Evolutionary conservation across 2,113 vertebrate genomes (phyloP).

Genomic region (Tachycineta bicolor): DNA sequence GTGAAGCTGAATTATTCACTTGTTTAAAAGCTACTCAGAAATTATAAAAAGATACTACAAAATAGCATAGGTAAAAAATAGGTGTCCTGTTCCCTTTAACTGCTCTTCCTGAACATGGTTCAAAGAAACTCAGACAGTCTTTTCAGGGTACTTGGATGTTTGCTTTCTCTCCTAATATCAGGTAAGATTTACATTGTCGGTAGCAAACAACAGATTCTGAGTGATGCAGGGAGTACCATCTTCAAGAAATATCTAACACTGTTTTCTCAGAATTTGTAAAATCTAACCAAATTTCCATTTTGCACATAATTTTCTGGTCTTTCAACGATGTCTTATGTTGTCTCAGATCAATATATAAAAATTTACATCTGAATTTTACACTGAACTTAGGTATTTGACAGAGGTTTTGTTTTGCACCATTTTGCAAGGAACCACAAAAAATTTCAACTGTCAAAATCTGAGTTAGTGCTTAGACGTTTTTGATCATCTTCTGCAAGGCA

Average conservation of each 20-base stretch:
- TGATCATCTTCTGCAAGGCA: not conserved
- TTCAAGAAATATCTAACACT: not conserved
- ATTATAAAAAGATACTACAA: not conserved
- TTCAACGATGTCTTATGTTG: not conserved
- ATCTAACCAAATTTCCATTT: not conserved
- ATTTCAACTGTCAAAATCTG: not conserved
- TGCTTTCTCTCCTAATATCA: not conserved
- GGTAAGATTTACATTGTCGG: no score
- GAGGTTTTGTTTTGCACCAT: rapidly evolving
- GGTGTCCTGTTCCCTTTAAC: not conserved
- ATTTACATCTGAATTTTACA: not conserved
- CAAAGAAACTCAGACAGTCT: not conserved
- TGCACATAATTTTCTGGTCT: not conserved
- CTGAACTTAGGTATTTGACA: not conserved
- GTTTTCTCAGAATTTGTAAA: not conserved
- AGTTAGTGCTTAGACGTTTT: not conserved
- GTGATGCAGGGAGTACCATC: not conserved
- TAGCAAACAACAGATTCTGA: not conserved
- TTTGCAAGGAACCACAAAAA: rapidly evolving
- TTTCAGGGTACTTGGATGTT: rapidly evolving
- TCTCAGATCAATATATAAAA: not conserved
- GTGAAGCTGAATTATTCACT: not conserved
- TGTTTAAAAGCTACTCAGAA: not conserved
- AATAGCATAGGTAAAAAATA: not conserved
- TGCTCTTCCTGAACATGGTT: not conserved